Evolutionary conservation across 1,140 invertebrate species (phyloP).

Genomic region (Thaumatotibia leucotreta): DNA sequence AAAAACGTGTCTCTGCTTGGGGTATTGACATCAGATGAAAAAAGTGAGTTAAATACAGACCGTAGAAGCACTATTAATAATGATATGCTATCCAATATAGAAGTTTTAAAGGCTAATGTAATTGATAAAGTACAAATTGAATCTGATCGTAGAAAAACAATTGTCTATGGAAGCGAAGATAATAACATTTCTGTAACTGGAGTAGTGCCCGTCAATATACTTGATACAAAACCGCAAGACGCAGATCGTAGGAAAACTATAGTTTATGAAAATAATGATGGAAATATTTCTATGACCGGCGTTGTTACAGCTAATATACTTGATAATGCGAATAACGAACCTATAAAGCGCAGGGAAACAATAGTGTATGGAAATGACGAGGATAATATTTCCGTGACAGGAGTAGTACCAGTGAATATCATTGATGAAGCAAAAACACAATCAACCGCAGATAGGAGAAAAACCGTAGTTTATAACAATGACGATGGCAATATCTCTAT

Average conservation of each 20-base stretch:
- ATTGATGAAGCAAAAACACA: neutral
- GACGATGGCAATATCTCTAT: constrained; percentile 33
- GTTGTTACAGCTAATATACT: constrained; percentile 21
- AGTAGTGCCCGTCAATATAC: neutral
- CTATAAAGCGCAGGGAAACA: neutral
- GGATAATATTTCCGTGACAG: neutral
- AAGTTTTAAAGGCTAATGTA: constrained; percentile 15
- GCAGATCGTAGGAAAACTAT: constrained; percentile 24
- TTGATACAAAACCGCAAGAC: neutral
- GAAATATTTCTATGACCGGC: constrained; percentile 30
- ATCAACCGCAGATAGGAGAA: neutral
- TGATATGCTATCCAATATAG: constrained; percentile 15
- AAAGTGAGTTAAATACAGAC: no score
- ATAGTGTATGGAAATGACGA: neutral
- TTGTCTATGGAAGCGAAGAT: neutral
- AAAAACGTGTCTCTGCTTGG: no score
- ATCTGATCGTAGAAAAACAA: constrained; percentile 19
- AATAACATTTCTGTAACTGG: constrained; percentile 32
- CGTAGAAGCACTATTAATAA: constrained; percentile 1
- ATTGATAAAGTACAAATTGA: neutral
- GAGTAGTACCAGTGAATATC: neutral
- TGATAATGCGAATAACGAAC: neutral
- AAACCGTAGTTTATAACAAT: constrained; percentile 29
- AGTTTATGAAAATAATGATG: constrained; percentile 15
- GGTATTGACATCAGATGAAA: no score